Evolutionary conservation across 2,888 invertebrate species (phyloP).

Genomic region (Tribolium freemani): DNA sequence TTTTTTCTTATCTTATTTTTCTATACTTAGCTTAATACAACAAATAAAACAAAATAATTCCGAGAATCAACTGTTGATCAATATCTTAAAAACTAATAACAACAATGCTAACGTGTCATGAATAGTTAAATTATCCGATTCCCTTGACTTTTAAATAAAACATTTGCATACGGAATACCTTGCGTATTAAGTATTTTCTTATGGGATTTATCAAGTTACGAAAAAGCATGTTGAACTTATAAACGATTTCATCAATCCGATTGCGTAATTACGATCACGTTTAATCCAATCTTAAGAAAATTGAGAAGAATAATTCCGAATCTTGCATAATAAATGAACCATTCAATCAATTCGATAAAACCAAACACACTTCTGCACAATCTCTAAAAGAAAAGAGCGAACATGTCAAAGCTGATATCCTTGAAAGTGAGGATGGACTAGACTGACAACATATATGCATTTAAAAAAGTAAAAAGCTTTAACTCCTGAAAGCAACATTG

Average conservation of each 20-base stretch:
- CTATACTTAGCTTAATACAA: neutral
- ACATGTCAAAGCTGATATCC: conserved; percentile 37
- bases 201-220: conserved; percentile 1
- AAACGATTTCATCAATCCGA: neutral
- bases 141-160: conserved; percentile 31
- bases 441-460: neutral
- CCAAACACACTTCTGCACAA: too few relatives aligned
- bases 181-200: conserved; percentile 3
- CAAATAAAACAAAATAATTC: neutral
- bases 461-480: neutral
- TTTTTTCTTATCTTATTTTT: neutral
- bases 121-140: conserved; percentile 17
- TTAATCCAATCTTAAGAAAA: neutral
- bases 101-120: conserved; percentile 12
- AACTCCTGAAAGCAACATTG: neutral
- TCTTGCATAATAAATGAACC: neutral
- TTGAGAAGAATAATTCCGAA: neutral
- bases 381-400: neutral
- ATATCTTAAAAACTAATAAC: conserved; percentile 3
- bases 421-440: conserved; percentile 44
- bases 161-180: conserved; percentile 19
- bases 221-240: conserved; percentile 4
- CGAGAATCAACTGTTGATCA: conserved; percentile 3
- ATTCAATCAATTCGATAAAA: neutral
- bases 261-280: neutral